phyloP scores from a whole-genome alignment of 2,797 vertebrate genomes.

The Neopelma chrysocephalum region DNA sequence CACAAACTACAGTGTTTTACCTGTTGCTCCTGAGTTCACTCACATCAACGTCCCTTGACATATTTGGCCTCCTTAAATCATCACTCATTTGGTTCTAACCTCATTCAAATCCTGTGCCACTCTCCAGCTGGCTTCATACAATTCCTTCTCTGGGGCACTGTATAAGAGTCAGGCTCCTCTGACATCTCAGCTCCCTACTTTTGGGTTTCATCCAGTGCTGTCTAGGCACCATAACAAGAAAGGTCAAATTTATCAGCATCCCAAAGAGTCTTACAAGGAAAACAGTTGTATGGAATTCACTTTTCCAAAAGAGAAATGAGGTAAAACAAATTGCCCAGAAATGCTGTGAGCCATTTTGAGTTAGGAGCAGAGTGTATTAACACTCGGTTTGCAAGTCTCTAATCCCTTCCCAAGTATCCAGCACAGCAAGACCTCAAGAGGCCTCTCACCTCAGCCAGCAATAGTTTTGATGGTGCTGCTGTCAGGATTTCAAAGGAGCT shows the following conservation, averaged over 20 bases:
- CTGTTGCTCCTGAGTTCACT: neutral
- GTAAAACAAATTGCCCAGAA: neutral
- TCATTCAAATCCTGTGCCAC: neutral
- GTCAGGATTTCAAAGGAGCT: neutral
- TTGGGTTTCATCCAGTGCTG: neutral
- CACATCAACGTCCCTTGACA: neutral
- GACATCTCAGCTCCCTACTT: neutral
- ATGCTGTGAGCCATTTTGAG: neutral
- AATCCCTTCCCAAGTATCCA: neutral
- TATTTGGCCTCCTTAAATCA: neutral
- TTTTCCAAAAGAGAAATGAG: neutral
- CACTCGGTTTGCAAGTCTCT: neutral
- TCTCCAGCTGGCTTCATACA: neutral
- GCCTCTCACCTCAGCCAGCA: neutral
- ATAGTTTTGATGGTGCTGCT: neutral
- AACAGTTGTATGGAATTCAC: neutral
- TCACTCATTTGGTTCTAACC: fast-evolving
- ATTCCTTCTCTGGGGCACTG: neutral
- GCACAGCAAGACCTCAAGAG: neutral
- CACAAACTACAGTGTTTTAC: neutral
- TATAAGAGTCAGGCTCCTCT: neutral
- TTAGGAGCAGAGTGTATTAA: neutral
- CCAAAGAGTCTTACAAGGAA: neutral
- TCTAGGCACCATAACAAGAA: neutral
- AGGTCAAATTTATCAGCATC: neutral